Percentiles rank a stretch among this genome's conserved stretches.
Evolutionary conservation across 2,797 vertebrate genomes (phyloP).

Genomic region (Chrysolophus pictus): DNA sequence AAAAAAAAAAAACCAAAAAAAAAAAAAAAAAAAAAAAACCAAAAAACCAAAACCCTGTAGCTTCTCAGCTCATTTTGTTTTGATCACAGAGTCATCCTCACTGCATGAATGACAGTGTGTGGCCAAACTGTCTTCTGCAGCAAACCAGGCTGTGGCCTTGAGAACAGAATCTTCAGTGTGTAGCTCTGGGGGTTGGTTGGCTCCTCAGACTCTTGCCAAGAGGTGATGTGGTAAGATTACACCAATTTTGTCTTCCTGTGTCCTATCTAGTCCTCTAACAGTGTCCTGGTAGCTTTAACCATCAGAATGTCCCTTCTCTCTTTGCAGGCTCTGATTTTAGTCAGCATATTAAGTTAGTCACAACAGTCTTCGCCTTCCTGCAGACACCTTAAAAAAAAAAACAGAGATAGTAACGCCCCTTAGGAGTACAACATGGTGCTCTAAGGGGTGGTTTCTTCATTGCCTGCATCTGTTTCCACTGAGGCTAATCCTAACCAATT

Average conservation of each 20-base stretch:
- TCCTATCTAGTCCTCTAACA: accelerated
- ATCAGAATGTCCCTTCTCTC: neutral
- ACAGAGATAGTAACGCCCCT: no score
- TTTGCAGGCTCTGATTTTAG: neutral
- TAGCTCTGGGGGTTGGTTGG: accelerated
- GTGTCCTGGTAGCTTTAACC: neutral
- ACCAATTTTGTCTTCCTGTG: neutral
- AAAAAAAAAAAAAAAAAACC: neutral
- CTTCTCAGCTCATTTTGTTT: neutral
- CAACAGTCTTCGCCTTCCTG: neutral
- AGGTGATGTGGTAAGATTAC: neutral
- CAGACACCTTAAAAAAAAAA: neutral
- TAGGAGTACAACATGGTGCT: accelerated
- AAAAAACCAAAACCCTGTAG: no score
- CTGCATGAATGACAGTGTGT: neutral
- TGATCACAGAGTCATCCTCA: neutral
- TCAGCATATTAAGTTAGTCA: neutral
- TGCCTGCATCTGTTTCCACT: neutral
- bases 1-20: neutral
- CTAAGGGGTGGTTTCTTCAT: neutral
- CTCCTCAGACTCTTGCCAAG: neutral
- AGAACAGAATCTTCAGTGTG: neutral
- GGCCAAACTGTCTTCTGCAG: neutral
- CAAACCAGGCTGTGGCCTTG: neutral
- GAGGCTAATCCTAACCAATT: neutral